phyloP scores from a whole-genome alignment of 2,888 invertebrate species.

The Anoncus sp. region DNA sequence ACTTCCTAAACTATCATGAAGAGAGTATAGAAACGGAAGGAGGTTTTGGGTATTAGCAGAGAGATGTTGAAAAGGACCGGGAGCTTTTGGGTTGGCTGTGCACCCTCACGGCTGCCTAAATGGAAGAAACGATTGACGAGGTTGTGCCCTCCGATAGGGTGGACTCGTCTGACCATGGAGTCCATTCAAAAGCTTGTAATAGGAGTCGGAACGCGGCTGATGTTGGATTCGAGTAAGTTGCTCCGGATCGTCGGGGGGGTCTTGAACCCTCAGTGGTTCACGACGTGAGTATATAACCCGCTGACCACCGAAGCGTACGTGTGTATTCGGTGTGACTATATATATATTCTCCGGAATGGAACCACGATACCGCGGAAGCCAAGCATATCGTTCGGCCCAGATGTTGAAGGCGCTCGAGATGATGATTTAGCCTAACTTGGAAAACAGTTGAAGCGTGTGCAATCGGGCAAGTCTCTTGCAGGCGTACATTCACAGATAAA shows the following conservation, averaged over 20 bases:
- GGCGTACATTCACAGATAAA: constrained; percentile 7
- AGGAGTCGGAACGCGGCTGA: constrained; percentile 47
- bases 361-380: constrained; percentile 33
- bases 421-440: constrained; percentile 60
- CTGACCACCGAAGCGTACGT: constrained; percentile 7
- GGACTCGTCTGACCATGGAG: constrained; percentile 32
- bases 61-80: constrained; percentile 46
- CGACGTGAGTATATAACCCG: constrained; percentile 18
- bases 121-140: constrained; percentile 61
- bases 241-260: constrained; percentile 38
- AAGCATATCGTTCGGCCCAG: constrained; percentile 43
- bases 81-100: constrained; percentile 5
- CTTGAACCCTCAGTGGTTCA: constrained; percentile 39
- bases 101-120: constrained; percentile 23
- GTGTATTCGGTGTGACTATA: background rate
- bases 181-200: constrained; percentile 53
- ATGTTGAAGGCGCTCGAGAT: constrained; percentile 55
- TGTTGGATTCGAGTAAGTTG: constrained; percentile 45
- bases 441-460: constrained; percentile 17
- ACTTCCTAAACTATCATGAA: background rate
- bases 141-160: constrained; percentile 26
- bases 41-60: constrained; percentile 54
- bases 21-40: constrained; percentile 43
- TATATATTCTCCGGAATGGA: constrained; percentile 13
- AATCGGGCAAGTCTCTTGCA: constrained; percentile 24